Percentiles rank a stretch among this genome's conserved stretches.
Conservation (phyloP, 2,113 vertebrate species). For the Gambusia holbrooki region DNA sequence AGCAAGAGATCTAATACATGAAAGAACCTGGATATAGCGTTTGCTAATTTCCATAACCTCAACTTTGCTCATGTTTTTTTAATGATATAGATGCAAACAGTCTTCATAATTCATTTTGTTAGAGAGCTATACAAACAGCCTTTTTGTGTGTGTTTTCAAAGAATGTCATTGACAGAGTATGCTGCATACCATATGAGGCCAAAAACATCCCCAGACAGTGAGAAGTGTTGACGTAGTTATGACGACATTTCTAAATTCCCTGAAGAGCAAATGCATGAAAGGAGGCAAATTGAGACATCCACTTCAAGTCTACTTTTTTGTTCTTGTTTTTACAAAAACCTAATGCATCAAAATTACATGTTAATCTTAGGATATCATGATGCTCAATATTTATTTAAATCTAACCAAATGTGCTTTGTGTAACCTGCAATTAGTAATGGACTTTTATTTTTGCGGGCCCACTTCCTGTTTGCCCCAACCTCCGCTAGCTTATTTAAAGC, state of each 20-base stretch:
- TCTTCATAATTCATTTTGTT: too few species aligned
- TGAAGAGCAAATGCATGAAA: neutral
- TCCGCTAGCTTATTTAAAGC: too few species aligned
- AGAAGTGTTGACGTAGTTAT: slow-evolving; percentile 3
- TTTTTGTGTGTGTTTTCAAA: too few species aligned
- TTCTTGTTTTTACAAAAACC: neutral
- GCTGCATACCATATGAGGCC: neutral
- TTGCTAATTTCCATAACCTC: neutral
- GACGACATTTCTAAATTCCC: neutral
- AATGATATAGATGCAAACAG: neutral
- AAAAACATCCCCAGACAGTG: neutral
- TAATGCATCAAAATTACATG: neutral
- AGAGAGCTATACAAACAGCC: too few species aligned
- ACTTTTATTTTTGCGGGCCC: too few species aligned
- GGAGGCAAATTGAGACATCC: neutral
- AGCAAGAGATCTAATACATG: neutral
- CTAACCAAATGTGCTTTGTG: neutral
- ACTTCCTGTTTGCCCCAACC: too few species aligned
- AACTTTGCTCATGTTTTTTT: neutral
- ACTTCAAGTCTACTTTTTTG: neutral
- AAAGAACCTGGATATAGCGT: neutral
- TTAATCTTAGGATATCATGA: neutral
- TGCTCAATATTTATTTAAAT: neutral
- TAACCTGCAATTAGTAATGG: too few species aligned
- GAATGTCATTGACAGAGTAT: neutral